Evolutionary conservation across 2,888 invertebrate genomes (phyloP).

Genomic region (Pterostichus madidus): DNA sequence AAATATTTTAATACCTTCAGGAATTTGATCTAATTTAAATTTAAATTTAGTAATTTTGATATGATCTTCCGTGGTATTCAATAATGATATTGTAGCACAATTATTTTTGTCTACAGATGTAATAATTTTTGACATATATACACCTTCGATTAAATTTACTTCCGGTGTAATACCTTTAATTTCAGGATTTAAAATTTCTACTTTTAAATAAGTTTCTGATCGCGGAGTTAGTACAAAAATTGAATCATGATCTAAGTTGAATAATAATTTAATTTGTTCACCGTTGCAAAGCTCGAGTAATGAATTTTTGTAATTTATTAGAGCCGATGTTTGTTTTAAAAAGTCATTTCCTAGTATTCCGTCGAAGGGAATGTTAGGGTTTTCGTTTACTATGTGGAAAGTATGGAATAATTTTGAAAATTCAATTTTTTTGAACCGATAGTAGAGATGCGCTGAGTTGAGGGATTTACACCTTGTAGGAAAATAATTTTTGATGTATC

Average conservation of each 20-base stretch:
- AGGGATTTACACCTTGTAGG: not conserved
- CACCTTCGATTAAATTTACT: slow-evolving; percentile 48
- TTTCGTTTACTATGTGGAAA: not conserved
- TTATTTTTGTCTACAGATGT: slow-evolving; percentile 24
- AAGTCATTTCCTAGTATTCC: slow-evolving; percentile 69
- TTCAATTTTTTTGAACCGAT: slow-evolving; percentile 3
- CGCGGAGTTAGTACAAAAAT: not conserved
- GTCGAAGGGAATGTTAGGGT: not conserved
- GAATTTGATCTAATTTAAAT: not conserved
- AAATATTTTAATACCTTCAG: too few relatives aligned
- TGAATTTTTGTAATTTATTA: slow-evolving; percentile 67
- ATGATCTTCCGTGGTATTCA: slow-evolving; percentile 51
- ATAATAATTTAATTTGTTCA: not conserved
- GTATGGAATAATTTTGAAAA: not conserved
- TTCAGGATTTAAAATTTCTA: slow-evolving; percentile 10
- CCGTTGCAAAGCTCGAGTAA: slow-evolving; percentile 63
- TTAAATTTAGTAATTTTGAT: slow-evolving; percentile 44
- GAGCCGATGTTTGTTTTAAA: slow-evolving; percentile 61
- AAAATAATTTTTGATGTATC: not conserved
- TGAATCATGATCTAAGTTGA: not conserved
- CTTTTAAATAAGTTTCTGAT: not conserved
- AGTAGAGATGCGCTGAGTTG: not conserved
- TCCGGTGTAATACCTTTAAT: not conserved
- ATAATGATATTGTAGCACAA: slow-evolving; percentile 20
- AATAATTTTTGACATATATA: slow-evolving; percentile 45